Base-by-base conservation (phyloP, 2,888 invertebrate species). In the Eretmocerus hayati region DNA sequence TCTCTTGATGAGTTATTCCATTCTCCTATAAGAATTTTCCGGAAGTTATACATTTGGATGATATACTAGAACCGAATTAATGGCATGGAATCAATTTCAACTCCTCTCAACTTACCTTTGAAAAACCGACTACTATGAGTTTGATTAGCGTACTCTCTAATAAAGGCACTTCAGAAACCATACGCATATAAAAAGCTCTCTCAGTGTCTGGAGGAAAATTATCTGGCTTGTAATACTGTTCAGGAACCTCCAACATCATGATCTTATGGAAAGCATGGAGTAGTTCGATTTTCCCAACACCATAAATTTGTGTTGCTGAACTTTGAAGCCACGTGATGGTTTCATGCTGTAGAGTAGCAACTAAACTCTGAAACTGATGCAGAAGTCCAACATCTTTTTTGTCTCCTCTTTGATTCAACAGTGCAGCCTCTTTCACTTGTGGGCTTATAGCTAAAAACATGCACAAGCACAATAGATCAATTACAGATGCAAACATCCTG, bases 161-260 rank as follows among this genome's bases (percentile, higher is more conserved):
- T 38, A 95, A 76, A 1, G 94, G 95, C 15, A 90, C 87, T 71
- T 96, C 95, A 30, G 87, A 85, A 47, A 89, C 87, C 47, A 93
- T 73, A 20, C 93, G 78, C 63, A 91, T 77, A 46, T 87, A 81
- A 38, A 84, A 72, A 22, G 81, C 81, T 57, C 94, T 78, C 62
- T 96, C 95, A 8, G 84, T 83, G 72, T 97, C 96, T 0, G 90
- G 85, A 1, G 93, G 93, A 91, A 94, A 95, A 71, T 86, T 87
- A 72, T 87, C 86, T 53, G 81, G 75, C 69, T 88, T 88, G 62
- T 84, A 85, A 73, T 91, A 91, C 50, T 84, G 80, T 54, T 91
- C 91, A 0, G 82, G 79, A 48, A 81, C 78, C 67, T 90, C 90
- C 54, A 90, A 75, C 55, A 90, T 77, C 66, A 90, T 77, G 61